Percentiles rank a stretch among this genome's conserved stretches.
phyloP scores from a whole-genome alignment of 2,888 invertebrate species.

The Lottia gigantea region DNA sequence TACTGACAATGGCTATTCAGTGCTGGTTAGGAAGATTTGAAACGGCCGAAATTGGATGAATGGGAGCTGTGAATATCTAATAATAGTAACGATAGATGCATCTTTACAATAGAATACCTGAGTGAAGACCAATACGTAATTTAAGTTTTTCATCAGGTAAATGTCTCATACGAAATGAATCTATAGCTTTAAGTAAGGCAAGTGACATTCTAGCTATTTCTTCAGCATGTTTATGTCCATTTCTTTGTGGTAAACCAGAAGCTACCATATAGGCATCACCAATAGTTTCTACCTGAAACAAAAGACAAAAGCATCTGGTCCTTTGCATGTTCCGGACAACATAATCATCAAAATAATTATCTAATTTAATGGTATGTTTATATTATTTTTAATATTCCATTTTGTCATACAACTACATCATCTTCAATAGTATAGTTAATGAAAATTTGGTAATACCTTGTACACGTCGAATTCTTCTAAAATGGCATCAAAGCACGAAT shows the following conservation, averaged over 20 bases:
- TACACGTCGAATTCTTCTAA: slow-evolving; percentile 50
- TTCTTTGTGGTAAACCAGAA: slow-evolving; percentile 42
- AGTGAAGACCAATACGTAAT: slow-evolving; percentile 42
- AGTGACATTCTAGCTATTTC: slow-evolving; percentile 39
- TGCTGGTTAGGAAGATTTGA: too few relatives aligned
- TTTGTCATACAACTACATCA: too few relatives aligned
- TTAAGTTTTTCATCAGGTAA: slow-evolving; percentile 31
- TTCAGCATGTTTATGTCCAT: slow-evolving; percentile 38
- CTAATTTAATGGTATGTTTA: too few relatives aligned
- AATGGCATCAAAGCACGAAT: slow-evolving; percentile 48
- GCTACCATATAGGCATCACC: slow-evolving; percentile 52
- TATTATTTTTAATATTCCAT: too few relatives aligned
- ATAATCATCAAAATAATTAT: too few relatives aligned
- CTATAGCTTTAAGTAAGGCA: slow-evolving; percentile 29
- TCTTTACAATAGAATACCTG: slow-evolving; percentile 28
- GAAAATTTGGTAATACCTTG: slow-evolving; percentile 39
- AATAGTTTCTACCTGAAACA: slow-evolving; percentile 44
- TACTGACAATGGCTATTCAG: too few relatives aligned
- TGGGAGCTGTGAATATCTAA: too few relatives aligned
- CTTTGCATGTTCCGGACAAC: too few relatives aligned
- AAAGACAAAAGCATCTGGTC: too few relatives aligned
- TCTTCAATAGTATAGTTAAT: too few relatives aligned
- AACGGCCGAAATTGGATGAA: too few relatives aligned
- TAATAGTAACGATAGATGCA: not conserved
- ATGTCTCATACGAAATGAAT: slow-evolving; percentile 36